Conservation (phyloP, 1,140 invertebrate species). For the Camponotus floridanus region DNA sequence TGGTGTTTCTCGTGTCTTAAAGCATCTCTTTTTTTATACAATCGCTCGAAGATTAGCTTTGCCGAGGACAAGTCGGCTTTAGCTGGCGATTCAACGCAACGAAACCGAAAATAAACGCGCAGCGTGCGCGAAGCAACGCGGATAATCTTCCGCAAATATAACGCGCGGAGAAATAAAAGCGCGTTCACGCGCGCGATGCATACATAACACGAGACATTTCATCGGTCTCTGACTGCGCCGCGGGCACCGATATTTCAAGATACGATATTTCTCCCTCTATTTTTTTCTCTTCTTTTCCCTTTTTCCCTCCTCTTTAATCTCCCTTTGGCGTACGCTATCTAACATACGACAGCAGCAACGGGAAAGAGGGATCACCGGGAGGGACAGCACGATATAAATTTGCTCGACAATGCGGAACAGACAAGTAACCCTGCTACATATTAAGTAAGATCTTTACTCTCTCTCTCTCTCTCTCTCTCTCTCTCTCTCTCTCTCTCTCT, state of each 20-base stretch:
- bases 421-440: conserved; percentile 55
- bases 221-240: conserved; percentile 15
- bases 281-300: conserved; percentile 9
- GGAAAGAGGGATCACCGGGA: conserved; percentile 54
- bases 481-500: conserved; percentile 6
- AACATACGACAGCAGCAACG: conserved; percentile 46
- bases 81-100: conserved; percentile 21
- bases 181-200: conserved; percentile 22
- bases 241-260: conserved; percentile 60
- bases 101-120: conserved; percentile 57
- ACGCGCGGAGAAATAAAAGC: conserved; percentile 49
- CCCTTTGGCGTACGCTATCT: conserved; percentile 47
- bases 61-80: conserved; percentile 43
- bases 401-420: conserved; percentile 60
- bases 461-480: conserved; percentile 22
- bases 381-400: conserved; percentile 58
- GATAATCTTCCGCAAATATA: conserved; percentile 61
- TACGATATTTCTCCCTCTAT: conserved; percentile 41
- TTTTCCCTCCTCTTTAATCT: conserved; percentile 30
- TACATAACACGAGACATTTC: conserved; percentile 55
- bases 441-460: conserved; percentile 37
- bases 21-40: neutral
- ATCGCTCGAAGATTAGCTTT: conserved; percentile 42
- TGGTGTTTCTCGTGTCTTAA: neutral
- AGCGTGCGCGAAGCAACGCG: conserved; percentile 17